A percentile compares a stretch with the other conserved stretches of the same genome.
phyloP scores from a whole-genome alignment of 53 echinoderm and acorn worm species.

The Holothuria leucospilota region DNA sequence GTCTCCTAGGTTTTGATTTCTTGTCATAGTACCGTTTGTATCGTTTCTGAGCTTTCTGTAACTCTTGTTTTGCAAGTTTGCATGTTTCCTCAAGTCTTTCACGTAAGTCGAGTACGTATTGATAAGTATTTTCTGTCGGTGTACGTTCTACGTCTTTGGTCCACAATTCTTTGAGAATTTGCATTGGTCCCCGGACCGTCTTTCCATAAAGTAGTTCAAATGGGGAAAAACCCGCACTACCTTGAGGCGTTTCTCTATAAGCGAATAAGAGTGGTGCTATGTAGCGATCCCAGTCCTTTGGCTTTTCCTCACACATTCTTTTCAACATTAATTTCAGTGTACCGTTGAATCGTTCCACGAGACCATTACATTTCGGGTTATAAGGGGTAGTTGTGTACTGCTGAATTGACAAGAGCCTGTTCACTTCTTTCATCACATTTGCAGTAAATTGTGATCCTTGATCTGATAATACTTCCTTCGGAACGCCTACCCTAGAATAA shows the following conservation, averaged over 20 bases:
- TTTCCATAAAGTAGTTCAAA: conserved; percentile 45
- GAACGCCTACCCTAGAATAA: conserved; percentile 49
- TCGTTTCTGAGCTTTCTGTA: conserved; percentile 6
- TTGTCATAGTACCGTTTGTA: conserved; percentile 52
- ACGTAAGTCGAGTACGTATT: conserved; percentile 54
- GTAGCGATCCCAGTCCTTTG: conserved; percentile 56
- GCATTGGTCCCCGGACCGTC: conserved; percentile 42
- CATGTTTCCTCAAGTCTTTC: conserved; percentile 54
- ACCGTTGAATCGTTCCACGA: too few species aligned
- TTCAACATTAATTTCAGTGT: conserved; percentile 30
- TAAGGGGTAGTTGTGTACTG: conserved; percentile 21
- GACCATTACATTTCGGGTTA: neutral
- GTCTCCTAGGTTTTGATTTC: conserved; percentile 11
- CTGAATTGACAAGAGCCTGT: conserved; percentile 52
- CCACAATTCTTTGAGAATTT: conserved; percentile 60
- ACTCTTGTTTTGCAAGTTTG: conserved; percentile 28
- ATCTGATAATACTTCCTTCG: conserved; percentile 44
- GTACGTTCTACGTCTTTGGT: conserved; percentile 7
- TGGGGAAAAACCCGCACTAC: conserved; percentile 49
- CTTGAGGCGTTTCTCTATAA: conserved; percentile 52
- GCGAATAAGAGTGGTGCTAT: conserved; percentile 53
- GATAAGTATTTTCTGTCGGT: conserved; percentile 48
- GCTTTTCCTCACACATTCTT: conserved; percentile 42
- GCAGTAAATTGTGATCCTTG: conserved; percentile 53
- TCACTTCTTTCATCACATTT: conserved; percentile 45